Evolutionary conservation across 2,113 vertebrate genomes (phyloP).

Genomic region (Vulpes ferrilata): DNA sequence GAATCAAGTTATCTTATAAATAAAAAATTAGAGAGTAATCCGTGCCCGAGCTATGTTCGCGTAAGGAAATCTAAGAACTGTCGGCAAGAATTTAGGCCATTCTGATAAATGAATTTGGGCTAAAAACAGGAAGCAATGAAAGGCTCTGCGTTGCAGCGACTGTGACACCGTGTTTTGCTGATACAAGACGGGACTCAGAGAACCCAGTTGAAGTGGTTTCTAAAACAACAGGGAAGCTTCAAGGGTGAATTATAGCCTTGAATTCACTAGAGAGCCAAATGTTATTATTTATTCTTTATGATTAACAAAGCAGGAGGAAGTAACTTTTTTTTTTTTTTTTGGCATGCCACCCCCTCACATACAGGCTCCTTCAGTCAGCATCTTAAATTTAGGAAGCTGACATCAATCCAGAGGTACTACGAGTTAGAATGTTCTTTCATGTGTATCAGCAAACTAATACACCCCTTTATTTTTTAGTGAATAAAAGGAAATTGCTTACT

Average conservation of each 20-base stretch:
- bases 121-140: background rate
- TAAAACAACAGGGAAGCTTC: slow-evolving; percentile 30
- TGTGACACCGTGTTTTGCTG: background rate
- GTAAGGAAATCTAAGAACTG: slow-evolving; percentile 23
- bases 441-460: slow-evolving; percentile 57
- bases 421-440: slow-evolving; percentile 43
- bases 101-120: background rate
- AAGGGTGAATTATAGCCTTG: slow-evolving; percentile 40
- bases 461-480: slow-evolving; percentile 73
- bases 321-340: background rate
- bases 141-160: slow-evolving; percentile 12
- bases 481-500: slow-evolving; percentile 83
- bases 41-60: background rate
- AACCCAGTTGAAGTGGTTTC: slow-evolving; percentile 39
- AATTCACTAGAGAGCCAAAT: slow-evolving; percentile 61
- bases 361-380: slow-evolving; percentile 44
- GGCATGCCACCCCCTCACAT: background rate
- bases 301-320: slow-evolving; percentile 69
- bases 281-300: slow-evolving; percentile 67
- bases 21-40: slow-evolving; percentile 17
- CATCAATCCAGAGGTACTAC: slow-evolving; percentile 47
- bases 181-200: background rate
- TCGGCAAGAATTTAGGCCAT: slow-evolving; percentile 17
- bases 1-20: background rate
- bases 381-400: slow-evolving; percentile 74